Percentiles rank a stretch among this genome's conserved stretches.
phyloP scores from a whole-genome alignment of 1,140 invertebrate genomes.

The Drosophila pseudoobscura region DNA sequence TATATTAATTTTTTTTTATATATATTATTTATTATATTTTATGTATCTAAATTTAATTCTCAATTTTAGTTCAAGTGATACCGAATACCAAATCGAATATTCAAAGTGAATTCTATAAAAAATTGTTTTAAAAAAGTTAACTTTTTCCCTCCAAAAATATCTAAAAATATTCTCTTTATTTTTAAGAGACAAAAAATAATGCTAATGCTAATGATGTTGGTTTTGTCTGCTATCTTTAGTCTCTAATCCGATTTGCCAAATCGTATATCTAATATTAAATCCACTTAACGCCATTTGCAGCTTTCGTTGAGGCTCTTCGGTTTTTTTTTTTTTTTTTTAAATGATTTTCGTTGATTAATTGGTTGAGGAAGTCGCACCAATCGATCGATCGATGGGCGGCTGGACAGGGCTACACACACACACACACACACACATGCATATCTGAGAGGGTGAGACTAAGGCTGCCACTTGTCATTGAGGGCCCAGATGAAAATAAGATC shows the following conservation, averaged over 20 bases:
- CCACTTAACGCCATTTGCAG: slow-evolving; percentile 22
- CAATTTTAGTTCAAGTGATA: too few relatives aligned
- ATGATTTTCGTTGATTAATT: slow-evolving; percentile 36
- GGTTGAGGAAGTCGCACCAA: slow-evolving; percentile 20
- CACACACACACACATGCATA: too few relatives aligned
- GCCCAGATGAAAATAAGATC: slow-evolving; percentile 29
- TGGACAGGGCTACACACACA: background rate
- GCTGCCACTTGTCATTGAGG: slow-evolving; percentile 45
- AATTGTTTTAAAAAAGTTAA: too few relatives aligned
- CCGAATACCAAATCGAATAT: too few relatives aligned
- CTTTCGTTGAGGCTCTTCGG: slow-evolving; percentile 8
- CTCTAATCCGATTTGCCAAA: slow-evolving; percentile 15
- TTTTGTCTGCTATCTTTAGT: slow-evolving; percentile 7
- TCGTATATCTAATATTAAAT: slow-evolving; percentile 8
- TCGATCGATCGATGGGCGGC: slow-evolving; percentile 19
- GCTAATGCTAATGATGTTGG: too few relatives aligned
- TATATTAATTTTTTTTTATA: too few relatives aligned
- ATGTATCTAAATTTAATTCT: too few relatives aligned
- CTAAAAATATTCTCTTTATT: too few relatives aligned
- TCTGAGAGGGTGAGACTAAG: slow-evolving; percentile 17
- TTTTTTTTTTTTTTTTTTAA: background rate
- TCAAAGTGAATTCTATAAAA: too few relatives aligned
- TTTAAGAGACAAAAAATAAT: too few relatives aligned
- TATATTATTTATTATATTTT: too few relatives aligned
- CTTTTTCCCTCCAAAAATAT: too few relatives aligned